Base-by-base conservation (phyloP, 2,797 vertebrate species). In the Vespertilio murinus region DNA sequence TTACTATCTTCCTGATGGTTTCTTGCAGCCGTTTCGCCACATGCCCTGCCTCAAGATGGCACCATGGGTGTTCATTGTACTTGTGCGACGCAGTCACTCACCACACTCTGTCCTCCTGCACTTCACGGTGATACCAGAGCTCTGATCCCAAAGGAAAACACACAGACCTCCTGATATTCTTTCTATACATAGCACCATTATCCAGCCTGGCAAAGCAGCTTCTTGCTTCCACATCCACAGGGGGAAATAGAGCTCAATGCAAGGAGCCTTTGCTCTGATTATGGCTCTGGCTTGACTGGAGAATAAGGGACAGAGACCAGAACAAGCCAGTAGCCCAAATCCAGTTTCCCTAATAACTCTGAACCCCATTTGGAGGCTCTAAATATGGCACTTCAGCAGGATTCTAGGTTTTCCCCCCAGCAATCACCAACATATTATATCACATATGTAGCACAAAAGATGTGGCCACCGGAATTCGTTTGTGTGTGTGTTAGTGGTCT, bases 41-140 rank as follows among this genome's bases (percentile, higher is more conserved):
- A 33, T 16, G 12, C 49, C 12, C 47, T 77, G 12, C 12, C 33
- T 25, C 74, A 35, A 12, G 33, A 9, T n/a, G 49, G 23, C 47
- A 30, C 40, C 12, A 0, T 0, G 35, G 59, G 4, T 7, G 0
- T 22, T 80, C 18, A 6, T 52, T 25, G 7, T 10, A 0, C 30
- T 38, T 2, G 9, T 18, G 49, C 16, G 13, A 35, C 6, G 0
- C 7, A 28, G 49, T 47, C 1, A 0, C 70, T 84, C 2, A 0
- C n/a, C 3, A 5, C 13, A 4, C n/a, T 30, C 35, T 11, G 49
- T 70, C 45, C 12, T 16, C 47, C 74, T 18, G 6, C 6, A 1
- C 10, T 0, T 56, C 20, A 3, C 8, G 0, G 54, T 38, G 38
- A 47, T 5, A 11, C 9, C 5, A 49, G n/a, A 47, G 20, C 38